These are phyloP conservation scores for Astatotilapia flaviijosephi DNA, from an alignment of 2,113 vertebrate species.

Conservation along the genomic window DNA sequence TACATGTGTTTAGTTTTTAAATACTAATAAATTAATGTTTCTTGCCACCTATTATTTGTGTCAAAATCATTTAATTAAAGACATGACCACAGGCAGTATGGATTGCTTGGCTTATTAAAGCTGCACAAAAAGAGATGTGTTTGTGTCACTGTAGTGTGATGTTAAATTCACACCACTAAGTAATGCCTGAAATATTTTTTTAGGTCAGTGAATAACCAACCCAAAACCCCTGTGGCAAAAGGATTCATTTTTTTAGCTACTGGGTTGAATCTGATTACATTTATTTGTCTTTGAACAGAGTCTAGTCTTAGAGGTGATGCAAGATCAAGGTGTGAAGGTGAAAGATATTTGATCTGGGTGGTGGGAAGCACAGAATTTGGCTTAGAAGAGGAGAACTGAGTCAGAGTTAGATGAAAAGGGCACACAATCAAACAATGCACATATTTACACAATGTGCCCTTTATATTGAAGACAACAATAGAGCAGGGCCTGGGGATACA, in stretches of 20 bases:
- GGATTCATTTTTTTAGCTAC: not conserved
- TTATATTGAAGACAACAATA: not conserved
- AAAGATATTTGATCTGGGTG: not conserved
- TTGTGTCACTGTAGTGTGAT: not conserved
- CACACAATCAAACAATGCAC: slow-evolving; percentile 10
- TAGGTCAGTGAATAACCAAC: not conserved
- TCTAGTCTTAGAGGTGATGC: not conserved
- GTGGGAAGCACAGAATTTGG: not conserved
- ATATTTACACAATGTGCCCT: not conserved
- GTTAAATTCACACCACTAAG: not conserved
- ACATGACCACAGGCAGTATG: not conserved
- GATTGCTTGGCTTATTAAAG: not conserved
- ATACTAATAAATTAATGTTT: not conserved
- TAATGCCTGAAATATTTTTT: not conserved
- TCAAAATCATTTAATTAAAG: not conserved
- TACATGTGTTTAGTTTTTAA: not conserved
- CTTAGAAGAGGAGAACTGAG: not conserved
- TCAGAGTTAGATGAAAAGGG: not conserved
- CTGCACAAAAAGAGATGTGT: not conserved
- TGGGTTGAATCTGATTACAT: not conserved
- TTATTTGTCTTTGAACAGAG: not conserved
- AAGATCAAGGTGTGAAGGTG: not conserved
- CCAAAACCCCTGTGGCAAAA: not conserved
- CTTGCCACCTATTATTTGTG: not conserved
- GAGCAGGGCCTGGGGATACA: not conserved